Conservation (phyloP, 2,888 invertebrate species). For the Panzeria rudis region DNA sequence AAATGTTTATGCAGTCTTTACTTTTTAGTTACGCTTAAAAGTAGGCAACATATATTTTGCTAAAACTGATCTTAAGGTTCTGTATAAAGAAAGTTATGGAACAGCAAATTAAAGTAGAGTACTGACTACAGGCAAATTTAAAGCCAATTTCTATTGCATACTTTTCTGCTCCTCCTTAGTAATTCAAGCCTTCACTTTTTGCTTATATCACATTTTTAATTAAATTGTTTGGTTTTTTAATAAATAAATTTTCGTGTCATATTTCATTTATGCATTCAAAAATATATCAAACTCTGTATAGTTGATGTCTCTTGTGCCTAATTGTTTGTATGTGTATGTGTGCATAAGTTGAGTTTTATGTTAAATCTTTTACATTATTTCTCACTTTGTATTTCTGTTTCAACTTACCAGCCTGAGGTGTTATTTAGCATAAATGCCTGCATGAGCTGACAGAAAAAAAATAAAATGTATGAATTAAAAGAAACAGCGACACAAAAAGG, state of each 20-base stretch:
- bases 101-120: not conserved
- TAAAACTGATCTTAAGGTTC: not conserved
- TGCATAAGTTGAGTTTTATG: not conserved
- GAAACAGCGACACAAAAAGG: not conserved
- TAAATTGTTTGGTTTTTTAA: not conserved
- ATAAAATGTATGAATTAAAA: slow-evolving; percentile 22
- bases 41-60: not conserved
- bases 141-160: not conserved
- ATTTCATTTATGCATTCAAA: not conserved
- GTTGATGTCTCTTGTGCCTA: not conserved
- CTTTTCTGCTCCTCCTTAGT: not conserved
- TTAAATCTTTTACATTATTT: slow-evolving; percentile 61
- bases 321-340: not conserved
- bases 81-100: not conserved
- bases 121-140: not conserved
- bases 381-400: slow-evolving; percentile 53
- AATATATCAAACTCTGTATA: not conserved
- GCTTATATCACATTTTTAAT: not conserved
- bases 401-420: slow-evolving; percentile 53
- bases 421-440: slow-evolving; percentile 66
- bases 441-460: slow-evolving; percentile 30
- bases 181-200: not conserved
- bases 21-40: not conserved
- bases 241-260: not conserved
- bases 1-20: no score